Base-by-base conservation (phyloP, 2,888 invertebrate genomes). In the Adela reaumurella region DNA sequence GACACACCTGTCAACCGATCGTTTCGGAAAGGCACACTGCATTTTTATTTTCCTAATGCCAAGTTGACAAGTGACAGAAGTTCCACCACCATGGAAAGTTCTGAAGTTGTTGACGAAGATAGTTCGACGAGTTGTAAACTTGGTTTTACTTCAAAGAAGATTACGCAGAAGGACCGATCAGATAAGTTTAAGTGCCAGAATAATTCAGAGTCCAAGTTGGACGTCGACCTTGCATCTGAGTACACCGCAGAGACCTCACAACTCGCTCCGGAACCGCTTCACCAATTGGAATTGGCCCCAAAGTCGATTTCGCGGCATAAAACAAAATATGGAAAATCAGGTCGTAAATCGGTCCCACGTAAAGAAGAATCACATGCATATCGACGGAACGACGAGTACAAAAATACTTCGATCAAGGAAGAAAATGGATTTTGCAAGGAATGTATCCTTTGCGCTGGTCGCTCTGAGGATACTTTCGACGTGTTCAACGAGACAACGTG, bases 401-500 rank as follows among this genome's bases (percentile, higher is more conserved):
- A 24, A 24, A 24, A 6, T 3, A 3, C 35, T 8, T 14, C 11
- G n/a, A 35, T 35, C 35, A 35, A 35, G 35, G 11, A 35, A 14
- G 35, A 35, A 14, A 8, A 11, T 8, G 24, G 24, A 24, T 8
- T 24, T 8, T 35, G 14, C 11, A 35, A 28, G 17, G 48, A 48
- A 3, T 48, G 48, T 20, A 24, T 48, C 17, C 24, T 43, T 3
- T 48, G 48, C 43, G 19, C 48, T 10, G 17, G 8, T n/a, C 42
- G 17, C 19, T 10, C 17, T 4, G 47, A 41, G 6, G 17, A 67
- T 18, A 59, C 59, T 41, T 58, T 54, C 49, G 70, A 71, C 50
- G 60, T 73, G 28, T 60, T 54, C 56, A 50, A 51, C 46, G 60
- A 65, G 8, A 58, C 51, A 49, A 74, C 74, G 6, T 35, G 35